Evolutionary conservation across 2,888 invertebrate genomes (phyloP), one percentile per base, ranked within the genome.

Genomic region (Loripinus fragilis): DNA sequence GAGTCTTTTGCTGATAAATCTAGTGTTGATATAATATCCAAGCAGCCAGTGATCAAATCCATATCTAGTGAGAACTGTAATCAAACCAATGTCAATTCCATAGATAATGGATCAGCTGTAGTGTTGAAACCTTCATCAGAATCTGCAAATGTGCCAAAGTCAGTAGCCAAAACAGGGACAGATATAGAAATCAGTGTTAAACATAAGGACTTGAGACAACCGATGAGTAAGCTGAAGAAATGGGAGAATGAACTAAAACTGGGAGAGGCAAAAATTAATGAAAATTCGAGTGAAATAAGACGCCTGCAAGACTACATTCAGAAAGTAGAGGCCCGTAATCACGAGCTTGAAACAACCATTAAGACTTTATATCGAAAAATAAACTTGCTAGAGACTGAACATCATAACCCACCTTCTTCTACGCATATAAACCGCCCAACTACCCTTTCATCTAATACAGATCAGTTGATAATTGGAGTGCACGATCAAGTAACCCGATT

Each of bases 161-260:
- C n/a, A n/a, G n/a, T n/a, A n/a, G n/a, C n/a, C n/a, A n/a, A n/a
- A n/a, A n/a, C n/a, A n/a, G 8, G 15, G n/a, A 8, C 48, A 48
- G 12, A 48, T 48, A 20, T n/a, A 48, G 48, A 48, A 48, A 20
- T 15, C 48, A 20, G 48, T 48, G 55, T 25, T 5, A 55, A 55
- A 15, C 55, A 55, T 25, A 55, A 55, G 28, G 55, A 55, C 25
- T 55, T 55, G 15, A 23, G 55, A 23, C 28, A 55, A 15, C 28
- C 25, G 2, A 28, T 25, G 55, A 55, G 55, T 15, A 55, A 55
- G 25, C 55, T 55, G 2, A 55, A 55, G 12, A 55, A 28, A 15
- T 55, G 55, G 55, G 55, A 55, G 25, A 55, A 55, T 55, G 55
- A 55, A 28, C 28, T 55, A 28, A 55, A 55, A 15, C 28, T 55